Evolutionary conservation across 1,140 invertebrate species (phyloP).

Genomic region (Cotesia vestalis): DNA sequence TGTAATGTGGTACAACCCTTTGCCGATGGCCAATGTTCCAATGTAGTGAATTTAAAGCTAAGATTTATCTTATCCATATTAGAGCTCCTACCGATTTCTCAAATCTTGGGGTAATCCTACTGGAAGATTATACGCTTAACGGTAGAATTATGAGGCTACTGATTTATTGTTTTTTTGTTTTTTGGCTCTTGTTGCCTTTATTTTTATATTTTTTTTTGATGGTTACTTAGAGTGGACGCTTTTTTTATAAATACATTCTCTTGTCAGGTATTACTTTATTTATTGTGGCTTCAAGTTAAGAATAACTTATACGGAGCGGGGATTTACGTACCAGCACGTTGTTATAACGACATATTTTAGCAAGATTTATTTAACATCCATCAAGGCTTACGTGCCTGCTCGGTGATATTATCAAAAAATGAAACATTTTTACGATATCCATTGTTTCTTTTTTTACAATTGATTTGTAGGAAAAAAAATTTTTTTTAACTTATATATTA

Average conservation of each 20-base stretch:
- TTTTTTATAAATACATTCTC: constrained; percentile 15
- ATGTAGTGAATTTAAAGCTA: background rate
- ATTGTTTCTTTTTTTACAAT: too few species aligned
- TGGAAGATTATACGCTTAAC: background rate
- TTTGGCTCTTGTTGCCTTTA: background rate
- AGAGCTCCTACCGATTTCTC: background rate
- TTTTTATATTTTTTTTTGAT: background rate
- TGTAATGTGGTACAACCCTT: constrained; percentile 42
- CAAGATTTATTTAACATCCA: constrained; percentile 41
- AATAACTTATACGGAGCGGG: constrained; percentile 63
- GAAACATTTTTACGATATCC: constrained; percentile 44
- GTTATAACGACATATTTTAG: constrained; percentile 61
- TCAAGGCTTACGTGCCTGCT: constrained; percentile 56
- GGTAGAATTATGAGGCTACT: constrained; percentile 2
- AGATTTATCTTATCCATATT: constrained; percentile 21
- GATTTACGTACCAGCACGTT: constrained; percentile 61
- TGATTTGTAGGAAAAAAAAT: too few species aligned
- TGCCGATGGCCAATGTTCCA: background rate
- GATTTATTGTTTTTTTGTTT: background rate
- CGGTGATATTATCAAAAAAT: constrained; percentile 61
- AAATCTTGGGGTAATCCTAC: too few species aligned
- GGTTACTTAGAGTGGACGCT: background rate
- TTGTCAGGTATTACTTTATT: background rate
- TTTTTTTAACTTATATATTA: too few species aligned
- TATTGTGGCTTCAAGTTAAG: constrained; percentile 40